Base-by-base conservation (phyloP, 1,140 invertebrate genomes). In the Apis cerana region DNA sequence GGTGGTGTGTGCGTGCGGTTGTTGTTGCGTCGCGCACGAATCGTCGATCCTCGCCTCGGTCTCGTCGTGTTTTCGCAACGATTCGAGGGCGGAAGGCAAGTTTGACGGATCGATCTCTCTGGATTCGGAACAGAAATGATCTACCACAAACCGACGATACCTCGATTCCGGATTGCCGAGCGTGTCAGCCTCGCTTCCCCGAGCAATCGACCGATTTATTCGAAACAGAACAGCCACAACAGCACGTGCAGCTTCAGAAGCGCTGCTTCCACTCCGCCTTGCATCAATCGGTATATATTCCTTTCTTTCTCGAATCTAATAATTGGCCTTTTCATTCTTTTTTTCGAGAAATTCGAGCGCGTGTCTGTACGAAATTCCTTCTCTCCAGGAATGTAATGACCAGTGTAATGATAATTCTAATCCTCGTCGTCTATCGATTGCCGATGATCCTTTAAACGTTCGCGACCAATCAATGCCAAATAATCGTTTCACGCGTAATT, bases 111-210 rank as follows among this genome's bases (percentile, higher is more conserved):
- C n/a, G n/a, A n/a, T 27, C 27, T 27, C 27, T 33, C 2, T 2
- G 33, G 33, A 33, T n/a, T 68, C 65, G 72, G 76, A 59, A 74
- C 52, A 33, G 5, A 43, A 43, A 94, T 94, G 93, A 94, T 94
- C 89, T 94, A 94, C 78, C 94, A 94, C 67, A 94, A 94, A 64
- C 94, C 94, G 12, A 94, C 94, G 65, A 91, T 92, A 48, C 94
- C 94, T 71, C 92, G 94, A 33, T 94, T 94, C 80, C 91, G 93
- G 19, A 94, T 94, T 74, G 93, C 94, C 0, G 94, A 94, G 70
- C 87, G 94, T 70, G 89, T 94, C 75, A 92, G 93, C 88, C 90
- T 92, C 71, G 90, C 93, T 17, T 43, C 33, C 33, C 91, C 92
- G 7, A 93, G 92, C 85, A 93, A 90, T 91, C 92, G 92, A 56